A percentile compares a stretch with the other conserved stretches of the same genome.
These are phyloP conservation scores for Leptinotarsa lineolata DNA, from an alignment of 1,140 invertebrate species.

Conservation along the genomic window DNA sequence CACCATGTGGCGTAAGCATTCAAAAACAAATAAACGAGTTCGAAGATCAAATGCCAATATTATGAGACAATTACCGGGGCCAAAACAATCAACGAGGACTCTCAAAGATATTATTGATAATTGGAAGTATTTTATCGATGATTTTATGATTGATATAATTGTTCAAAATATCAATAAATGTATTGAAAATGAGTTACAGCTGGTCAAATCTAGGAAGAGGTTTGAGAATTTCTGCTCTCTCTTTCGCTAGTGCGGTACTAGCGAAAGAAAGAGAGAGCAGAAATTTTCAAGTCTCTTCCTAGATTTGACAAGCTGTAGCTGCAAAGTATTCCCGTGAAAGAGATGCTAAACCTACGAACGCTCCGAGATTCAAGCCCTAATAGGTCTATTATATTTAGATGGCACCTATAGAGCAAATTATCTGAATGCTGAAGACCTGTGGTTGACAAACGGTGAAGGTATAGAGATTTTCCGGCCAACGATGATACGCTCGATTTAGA, in stretches of 20 bases:
- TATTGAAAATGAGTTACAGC: slow-evolving; percentile 27
- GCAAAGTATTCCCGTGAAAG: slow-evolving; percentile 8
- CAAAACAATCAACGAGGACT: background rate
- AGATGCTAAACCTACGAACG: slow-evolving; percentile 25
- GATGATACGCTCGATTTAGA: slow-evolving; percentile 49
- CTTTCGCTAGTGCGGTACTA: too few species aligned
- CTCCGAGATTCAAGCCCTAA: slow-evolving; percentile 22
- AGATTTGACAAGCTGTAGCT: too few species aligned
- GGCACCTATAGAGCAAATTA: slow-evolving; percentile 40
- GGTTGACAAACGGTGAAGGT: slow-evolving; percentile 45
- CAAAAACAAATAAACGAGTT: background rate
- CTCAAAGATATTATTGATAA: background rate
- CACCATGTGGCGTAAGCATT: background rate
- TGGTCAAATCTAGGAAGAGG: too few species aligned
- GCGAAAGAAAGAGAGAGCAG: too few species aligned
- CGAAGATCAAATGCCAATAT: background rate
- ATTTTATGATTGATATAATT: slow-evolving; percentile 21
- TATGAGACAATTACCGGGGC: background rate
- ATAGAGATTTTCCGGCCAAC: slow-evolving; percentile 48
- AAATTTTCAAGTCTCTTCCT: too few species aligned
- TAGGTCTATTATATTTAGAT: slow-evolving; percentile 33
- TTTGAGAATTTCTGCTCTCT: too few species aligned
- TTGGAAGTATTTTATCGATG: slow-evolving; percentile 21
- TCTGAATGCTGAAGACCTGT: slow-evolving; percentile 42
- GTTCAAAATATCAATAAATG: slow-evolving; percentile 27